A percentile compares a stretch with the other conserved stretches of the same genome.
Conservation (phyloP, 2,888 invertebrate species). For the Odontothrips loti region DNA sequence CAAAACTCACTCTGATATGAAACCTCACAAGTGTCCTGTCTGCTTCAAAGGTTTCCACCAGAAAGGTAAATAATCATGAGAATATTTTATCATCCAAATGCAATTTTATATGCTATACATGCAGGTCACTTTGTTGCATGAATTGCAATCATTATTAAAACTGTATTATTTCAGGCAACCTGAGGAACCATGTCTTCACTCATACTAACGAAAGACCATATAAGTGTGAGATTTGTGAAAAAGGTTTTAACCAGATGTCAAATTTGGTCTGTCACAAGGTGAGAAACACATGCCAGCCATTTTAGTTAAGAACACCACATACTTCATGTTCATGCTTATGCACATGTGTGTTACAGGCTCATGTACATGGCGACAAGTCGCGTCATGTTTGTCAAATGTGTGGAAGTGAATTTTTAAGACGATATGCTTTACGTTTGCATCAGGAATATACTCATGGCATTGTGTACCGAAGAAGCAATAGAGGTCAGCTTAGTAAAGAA, state of each 20-base stretch:
- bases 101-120: background rate
- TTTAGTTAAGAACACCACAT: background rate
- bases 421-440: constrained; percentile 53
- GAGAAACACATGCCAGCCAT: constrained; percentile 41
- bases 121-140: background rate
- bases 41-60: constrained; percentile 77
- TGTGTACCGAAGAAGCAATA: constrained; percentile 42
- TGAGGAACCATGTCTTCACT: constrained; percentile 71
- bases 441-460: constrained; percentile 56
- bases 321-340: too few species aligned
- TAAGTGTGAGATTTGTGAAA: constrained; percentile 67
- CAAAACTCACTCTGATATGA: constrained; percentile 69
- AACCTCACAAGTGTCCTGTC: constrained; percentile 67
- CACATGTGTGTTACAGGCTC: constrained; percentile 44
- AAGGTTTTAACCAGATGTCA: constrained; percentile 77
- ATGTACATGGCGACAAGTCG: constrained; percentile 53
- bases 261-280: constrained; percentile 74
- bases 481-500: background rate
- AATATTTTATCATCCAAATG: background rate
- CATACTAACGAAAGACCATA: constrained; percentile 75
- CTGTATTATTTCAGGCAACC: constrained; percentile 55
- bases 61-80: constrained; percentile 56
- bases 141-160: background rate
- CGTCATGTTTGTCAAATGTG: constrained; percentile 54
- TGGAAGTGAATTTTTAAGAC: constrained; percentile 53